phyloP scores from a whole-genome alignment of 2,113 vertebrate genomes.

The Chlamydotis undulata region DNA sequence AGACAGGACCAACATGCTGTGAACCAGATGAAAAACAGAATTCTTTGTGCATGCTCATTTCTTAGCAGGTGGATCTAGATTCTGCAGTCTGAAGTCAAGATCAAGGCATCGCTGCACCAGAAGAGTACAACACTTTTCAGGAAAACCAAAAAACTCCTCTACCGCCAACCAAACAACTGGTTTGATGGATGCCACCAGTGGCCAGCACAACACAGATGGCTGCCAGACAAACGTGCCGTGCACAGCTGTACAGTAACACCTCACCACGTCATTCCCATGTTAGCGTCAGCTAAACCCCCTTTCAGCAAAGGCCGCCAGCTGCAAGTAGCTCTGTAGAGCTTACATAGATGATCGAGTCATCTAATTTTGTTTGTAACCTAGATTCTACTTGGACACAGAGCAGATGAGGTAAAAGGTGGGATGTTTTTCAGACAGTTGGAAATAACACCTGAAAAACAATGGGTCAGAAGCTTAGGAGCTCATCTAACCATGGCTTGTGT shows the following conservation, averaged over 20 bases:
- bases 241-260: background rate
- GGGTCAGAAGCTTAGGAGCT: background rate
- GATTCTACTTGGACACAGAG: background rate
- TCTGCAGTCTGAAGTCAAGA: background rate
- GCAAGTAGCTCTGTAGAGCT: background rate
- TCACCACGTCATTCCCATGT: background rate
- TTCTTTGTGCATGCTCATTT: background rate
- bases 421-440: background rate
- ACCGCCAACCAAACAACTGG: background rate
- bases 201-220: background rate
- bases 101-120: background rate
- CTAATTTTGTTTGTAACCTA: constrained; percentile 27
- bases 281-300: background rate
- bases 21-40: background rate
- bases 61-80: background rate
- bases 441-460: background rate
- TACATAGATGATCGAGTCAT: background rate
- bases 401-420: background rate
- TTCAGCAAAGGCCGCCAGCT: background rate
- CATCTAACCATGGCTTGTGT: background rate
- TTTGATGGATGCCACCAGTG: background rate
- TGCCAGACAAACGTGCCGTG: background rate
- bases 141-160: background rate
- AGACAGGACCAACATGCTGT: background rate
- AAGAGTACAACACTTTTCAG: background rate